Base-by-base conservation (phyloP, 2,797 vertebrate genomes). In the Syngnathus rostellatus region DNA sequence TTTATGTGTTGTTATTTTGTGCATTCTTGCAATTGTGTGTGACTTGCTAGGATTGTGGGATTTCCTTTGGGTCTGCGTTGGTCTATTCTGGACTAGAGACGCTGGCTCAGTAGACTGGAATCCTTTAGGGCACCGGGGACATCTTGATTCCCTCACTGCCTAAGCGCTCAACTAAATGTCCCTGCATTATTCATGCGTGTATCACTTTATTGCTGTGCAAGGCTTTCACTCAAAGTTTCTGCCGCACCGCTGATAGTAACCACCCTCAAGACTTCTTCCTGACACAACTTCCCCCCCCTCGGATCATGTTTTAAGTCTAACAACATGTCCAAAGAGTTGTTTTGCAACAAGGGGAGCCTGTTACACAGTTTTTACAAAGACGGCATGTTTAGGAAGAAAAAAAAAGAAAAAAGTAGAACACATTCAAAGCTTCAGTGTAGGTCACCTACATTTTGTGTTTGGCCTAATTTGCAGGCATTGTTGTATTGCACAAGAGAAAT, bases 141-240 rank as follows among this genome's bases (percentile, higher is more conserved):
- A 87, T 82, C 81, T 62, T 88, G 88, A 87, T 86, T 86, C 87
- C 82, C 83, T 69, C 73, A 76, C 78, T 85, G 78, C 80, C 84
- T 86, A 85, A 89, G 86, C 83, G 81, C 82, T 83, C 81, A 89
- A 88, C 87, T 89, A 90, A 90, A 90, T 79, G 83, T 86, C 87
- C 74, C 85, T 91, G 76, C 84, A 92, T 91, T 90, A 90, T 92
- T 90, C 88, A 91, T 87, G 80, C 86, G 83, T 87, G 87, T 90
- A 88, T 91, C 86, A 86, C 87, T 87, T 87, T 90, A 87, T 89
- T 90, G 89, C 87, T 83, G 83, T 79, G 84, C 84, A 87, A 88
- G 88, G 88, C 83, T 86, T 89, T 88, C 82, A 82, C 81, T 89
- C 85, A 74, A 86, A 85, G 81, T 86, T 82, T 81, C 77, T 80